Percentiles rank a stretch among this genome's conserved stretches.
phyloP scores from a whole-genome alignment of 2,113 vertebrate species.

The Dasyurus viverrinus region DNA sequence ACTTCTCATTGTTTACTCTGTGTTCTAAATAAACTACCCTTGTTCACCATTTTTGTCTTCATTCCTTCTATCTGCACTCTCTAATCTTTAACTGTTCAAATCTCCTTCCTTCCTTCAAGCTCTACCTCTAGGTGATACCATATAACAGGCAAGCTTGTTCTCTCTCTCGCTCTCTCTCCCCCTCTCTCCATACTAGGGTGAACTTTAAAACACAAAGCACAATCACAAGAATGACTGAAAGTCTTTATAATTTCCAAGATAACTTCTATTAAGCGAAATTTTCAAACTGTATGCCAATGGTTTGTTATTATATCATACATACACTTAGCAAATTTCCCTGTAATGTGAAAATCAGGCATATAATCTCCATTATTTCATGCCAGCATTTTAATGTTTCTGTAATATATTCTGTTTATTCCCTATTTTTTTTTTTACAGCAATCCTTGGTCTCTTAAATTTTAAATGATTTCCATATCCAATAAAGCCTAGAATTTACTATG shows the following conservation, averaged over 20 bases:
- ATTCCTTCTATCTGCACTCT: no score
- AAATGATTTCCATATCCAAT: conserved; percentile 34
- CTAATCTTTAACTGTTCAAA: no score
- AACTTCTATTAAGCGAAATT: conserved; percentile 62
- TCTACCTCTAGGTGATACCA: no score
- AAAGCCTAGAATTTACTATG: conserved; percentile 58
- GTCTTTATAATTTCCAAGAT: conserved; percentile 47
- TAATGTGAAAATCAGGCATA: neutral
- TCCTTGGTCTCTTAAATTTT: conserved; percentile 66
- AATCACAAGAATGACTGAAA: conserved; percentile 43
- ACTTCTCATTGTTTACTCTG: no score
- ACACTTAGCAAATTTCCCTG: conserved; percentile 16
- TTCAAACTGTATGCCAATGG: conserved; percentile 53
- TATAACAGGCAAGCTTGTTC: no score
- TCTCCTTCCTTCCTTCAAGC: no score
- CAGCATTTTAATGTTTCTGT: conserved; percentile 74
- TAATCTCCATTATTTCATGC: conserved; percentile 63
- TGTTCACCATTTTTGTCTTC: no score
- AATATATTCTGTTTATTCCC: conserved; percentile 78
- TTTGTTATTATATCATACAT: conserved; percentile 9
- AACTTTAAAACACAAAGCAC: conserved; percentile 48
- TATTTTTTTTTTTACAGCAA: conserved; percentile 45
- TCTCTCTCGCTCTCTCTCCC: no score
- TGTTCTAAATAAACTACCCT: no score
- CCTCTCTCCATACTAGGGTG: neutral